A percentile compares a stretch with the other conserved stretches of the same genome.
Evolutionary conservation across 2,797 vertebrate genomes (phyloP).

Genomic region (Parotocinclus haroldoi): DNA sequence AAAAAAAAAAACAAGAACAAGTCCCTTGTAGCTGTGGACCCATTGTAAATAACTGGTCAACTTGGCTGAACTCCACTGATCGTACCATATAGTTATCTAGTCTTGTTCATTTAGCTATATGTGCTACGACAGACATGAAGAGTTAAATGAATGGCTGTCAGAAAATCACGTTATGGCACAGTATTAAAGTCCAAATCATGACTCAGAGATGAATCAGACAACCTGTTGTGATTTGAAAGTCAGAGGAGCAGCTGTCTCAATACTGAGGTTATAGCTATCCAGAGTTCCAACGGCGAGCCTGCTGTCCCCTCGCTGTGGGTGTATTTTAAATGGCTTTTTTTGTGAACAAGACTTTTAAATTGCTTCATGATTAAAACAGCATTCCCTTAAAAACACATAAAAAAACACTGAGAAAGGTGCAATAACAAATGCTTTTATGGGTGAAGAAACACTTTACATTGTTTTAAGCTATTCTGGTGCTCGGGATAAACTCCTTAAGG

Average conservation of each 20-base stretch:
- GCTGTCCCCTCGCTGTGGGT: constrained; percentile 57
- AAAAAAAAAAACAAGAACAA: no score
- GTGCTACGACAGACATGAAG: constrained; percentile 27
- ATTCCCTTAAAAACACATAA: no score
- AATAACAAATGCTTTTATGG: constrained; percentile 46
- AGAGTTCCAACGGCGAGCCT: constrained; percentile 57
- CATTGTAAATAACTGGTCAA: no score
- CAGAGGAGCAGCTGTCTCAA: constrained; percentile 78
- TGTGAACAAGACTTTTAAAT: constrained; percentile 37
- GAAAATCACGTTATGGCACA: constrained; percentile 37
- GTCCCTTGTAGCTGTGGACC: no score
- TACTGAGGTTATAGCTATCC: constrained; percentile 55
- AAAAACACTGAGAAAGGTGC: constrained; percentile 25
- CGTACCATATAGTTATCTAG: no score
- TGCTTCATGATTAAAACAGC: constrained; percentile 39
- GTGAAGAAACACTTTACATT: constrained; percentile 51
- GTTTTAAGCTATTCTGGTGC: constrained; percentile 56
- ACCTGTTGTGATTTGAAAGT: constrained; percentile 69
- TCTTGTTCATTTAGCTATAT: constrained; percentile 33
- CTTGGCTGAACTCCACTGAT: no score
- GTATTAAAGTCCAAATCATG: constrained; percentile 56
- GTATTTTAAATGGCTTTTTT: constrained; percentile 29
- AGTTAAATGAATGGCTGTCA: constrained; percentile 30
- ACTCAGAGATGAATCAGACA: constrained; percentile 73
- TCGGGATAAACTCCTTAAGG: constrained; percentile 57